Evolutionary conservation across 2,113 vertebrate species (phyloP).

Genomic region (Oreocharis arfaki): DNA sequence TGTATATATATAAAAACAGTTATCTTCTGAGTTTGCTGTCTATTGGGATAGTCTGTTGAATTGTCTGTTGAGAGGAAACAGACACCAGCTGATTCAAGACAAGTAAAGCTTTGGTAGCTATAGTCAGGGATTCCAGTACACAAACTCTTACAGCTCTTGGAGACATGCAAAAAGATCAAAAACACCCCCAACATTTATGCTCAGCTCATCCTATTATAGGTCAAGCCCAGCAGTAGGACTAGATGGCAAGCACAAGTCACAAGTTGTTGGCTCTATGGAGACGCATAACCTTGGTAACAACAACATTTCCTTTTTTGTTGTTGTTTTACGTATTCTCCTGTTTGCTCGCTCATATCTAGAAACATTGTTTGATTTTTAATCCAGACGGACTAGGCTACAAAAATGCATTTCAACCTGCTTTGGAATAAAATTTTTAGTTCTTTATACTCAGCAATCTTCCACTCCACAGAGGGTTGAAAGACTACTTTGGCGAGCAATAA

Average conservation of each 20-base stretch:
- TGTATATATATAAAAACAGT: not conserved
- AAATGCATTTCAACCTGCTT: not conserved
- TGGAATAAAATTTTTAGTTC: not conserved
- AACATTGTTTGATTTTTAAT: not conserved
- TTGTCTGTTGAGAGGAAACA: not conserved
- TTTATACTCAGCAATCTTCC: not conserved
- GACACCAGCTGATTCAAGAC: not conserved
- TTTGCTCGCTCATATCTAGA: not conserved
- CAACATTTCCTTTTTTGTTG: not conserved
- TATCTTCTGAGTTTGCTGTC: not conserved
- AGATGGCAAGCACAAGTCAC: not conserved
- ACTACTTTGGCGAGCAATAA: not conserved
- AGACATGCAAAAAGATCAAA: not conserved
- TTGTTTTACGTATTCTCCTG: not conserved
- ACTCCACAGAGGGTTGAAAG: not conserved
- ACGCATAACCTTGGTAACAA: not conserved
- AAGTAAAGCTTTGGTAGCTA: not conserved
- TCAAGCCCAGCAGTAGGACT: not conserved
- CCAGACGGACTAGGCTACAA: not conserved
- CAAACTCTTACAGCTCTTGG: not conserved
- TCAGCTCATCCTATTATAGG: not conserved
- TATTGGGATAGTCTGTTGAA: not conserved
- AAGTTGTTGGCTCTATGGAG: not conserved
- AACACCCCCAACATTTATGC: not conserved
- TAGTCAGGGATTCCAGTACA: not conserved